Evolutionary conservation across 2,888 invertebrate species (phyloP), one percentile per base, ranked within the genome.

Genomic region (Acrobasis consociella): DNA sequence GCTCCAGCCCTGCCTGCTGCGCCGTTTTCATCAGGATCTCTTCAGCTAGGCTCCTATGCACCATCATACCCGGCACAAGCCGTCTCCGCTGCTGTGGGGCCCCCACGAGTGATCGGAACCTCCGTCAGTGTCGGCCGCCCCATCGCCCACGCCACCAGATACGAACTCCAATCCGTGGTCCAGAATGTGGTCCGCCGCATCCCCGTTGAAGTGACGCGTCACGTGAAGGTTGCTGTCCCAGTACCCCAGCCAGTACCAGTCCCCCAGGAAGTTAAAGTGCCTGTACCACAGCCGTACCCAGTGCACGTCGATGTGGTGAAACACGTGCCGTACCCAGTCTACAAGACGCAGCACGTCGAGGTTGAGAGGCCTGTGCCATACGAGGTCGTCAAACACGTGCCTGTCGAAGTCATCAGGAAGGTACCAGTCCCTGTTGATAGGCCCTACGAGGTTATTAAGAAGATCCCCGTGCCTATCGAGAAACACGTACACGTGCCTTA

Each of bases 241-340:
- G 87, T 87, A 1, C 80, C 90, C 8, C 82, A 83, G 1, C 85
- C 90, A 0, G 86, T 87, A 5, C 91, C 91, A 7, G 91, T 91
- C 2, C 89, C 84, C 15, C 85, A 90, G 8, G 89, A 91, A 69
- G 85, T 92, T 15, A 82, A 74, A 64, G 91, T 92, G 1, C 87
- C 89, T 49, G 91, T 92, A 0, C 92, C 92, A 0, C 89, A 91
- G 65, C 92, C 92, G 64, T 91, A 91, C 85, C 87, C 87, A 5
- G 91, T 92, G 0, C 88, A 82, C 61, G 91, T 91, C 0, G 87
- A 91, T 49, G 91, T 92, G 1, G 83, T 89, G 10, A 89, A 89
- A 68, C 82, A 89, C 51, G 90, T 92, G 2, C 92, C 92, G 5
- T 91, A 92, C 76, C 86, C 89, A 1, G 91, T 92, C 0, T 86